Evolutionary conservation across 23 tunicate genomes (phyloP).

Genomic region (Styela plicata): DNA sequence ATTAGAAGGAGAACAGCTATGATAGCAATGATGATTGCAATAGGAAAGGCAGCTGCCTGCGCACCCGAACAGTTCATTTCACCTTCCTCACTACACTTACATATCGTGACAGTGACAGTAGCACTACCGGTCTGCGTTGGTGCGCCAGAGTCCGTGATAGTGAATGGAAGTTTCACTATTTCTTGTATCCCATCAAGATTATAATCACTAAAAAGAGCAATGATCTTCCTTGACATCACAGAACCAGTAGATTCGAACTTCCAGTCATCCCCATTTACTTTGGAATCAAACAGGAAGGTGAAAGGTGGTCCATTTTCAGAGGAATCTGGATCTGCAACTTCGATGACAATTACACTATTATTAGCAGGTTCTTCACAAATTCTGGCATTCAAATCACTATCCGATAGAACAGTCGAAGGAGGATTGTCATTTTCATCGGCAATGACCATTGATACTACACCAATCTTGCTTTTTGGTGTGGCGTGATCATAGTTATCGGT

Average conservation of each 20-base stretch:
- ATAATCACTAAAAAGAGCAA: background rate
- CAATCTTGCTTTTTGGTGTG: background rate
- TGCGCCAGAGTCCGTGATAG: slow-evolving; percentile 8
- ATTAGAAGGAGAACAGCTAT: slow-evolving; percentile 35
- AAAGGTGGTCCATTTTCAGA: slow-evolving; percentile 62
- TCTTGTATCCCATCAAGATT: background rate
- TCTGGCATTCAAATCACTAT: background rate
- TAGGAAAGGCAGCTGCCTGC: slow-evolving; percentile 64
- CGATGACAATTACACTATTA: slow-evolving; percentile 27
- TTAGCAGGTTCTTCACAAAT: slow-evolving; percentile 45
- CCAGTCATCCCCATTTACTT: slow-evolving; percentile 6
- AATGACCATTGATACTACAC: slow-evolving; percentile 22
- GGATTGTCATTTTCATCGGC: slow-evolving; percentile 72
- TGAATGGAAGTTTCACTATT: slow-evolving; percentile 5
- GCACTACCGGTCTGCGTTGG: slow-evolving; percentile 37
- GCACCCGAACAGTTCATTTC: slow-evolving; percentile 19
- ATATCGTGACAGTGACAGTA: slow-evolving; percentile 42
- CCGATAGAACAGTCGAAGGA: slow-evolving; percentile 31
- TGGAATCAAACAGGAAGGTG: slow-evolving; percentile 4
- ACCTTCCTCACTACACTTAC: slow-evolving; percentile 21
- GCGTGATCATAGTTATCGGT: slow-evolving; percentile 54
- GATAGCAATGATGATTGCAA: slow-evolving; percentile 51
- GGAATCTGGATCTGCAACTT: slow-evolving; percentile 45
- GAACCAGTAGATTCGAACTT: slow-evolving; percentile 9
- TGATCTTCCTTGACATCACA: background rate